Evolutionary conservation across 2,113 vertebrate species (phyloP).

Genomic region (Tangachromis dhanisi): DNA sequence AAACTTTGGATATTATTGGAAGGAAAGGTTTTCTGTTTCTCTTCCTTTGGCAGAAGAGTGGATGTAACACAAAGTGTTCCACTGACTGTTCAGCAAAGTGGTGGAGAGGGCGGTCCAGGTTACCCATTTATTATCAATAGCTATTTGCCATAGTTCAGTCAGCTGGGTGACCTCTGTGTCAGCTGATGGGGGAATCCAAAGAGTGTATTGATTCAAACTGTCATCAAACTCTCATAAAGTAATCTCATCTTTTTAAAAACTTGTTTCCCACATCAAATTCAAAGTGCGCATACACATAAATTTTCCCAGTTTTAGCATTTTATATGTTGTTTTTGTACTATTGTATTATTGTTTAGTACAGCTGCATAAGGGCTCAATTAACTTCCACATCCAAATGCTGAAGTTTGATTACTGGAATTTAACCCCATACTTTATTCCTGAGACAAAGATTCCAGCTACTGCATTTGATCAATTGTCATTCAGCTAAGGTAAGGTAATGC

Average conservation of each 20-base stretch:
- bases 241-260: background rate
- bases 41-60: background rate
- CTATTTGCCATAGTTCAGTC: background rate
- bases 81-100: background rate
- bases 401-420: background rate
- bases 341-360: background rate
- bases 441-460: background rate
- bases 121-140: background rate
- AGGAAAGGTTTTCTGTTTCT: background rate
- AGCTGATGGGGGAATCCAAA: background rate
- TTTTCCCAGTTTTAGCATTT: background rate
- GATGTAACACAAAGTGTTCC: background rate
- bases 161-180: background rate
- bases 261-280: background rate
- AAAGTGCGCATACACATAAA: background rate
- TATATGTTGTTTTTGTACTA: background rate
- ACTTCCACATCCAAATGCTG: background rate
- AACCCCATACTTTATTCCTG: constrained; percentile 6
- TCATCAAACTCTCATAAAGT: too few relatives aligned
- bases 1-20: background rate
- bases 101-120: background rate
- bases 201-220: background rate
- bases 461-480: background rate
- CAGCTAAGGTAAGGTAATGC: background rate
- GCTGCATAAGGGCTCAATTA: background rate